Conservation (phyloP, 1,140 invertebrate genomes). For the Lepidurus packardi region DNA sequence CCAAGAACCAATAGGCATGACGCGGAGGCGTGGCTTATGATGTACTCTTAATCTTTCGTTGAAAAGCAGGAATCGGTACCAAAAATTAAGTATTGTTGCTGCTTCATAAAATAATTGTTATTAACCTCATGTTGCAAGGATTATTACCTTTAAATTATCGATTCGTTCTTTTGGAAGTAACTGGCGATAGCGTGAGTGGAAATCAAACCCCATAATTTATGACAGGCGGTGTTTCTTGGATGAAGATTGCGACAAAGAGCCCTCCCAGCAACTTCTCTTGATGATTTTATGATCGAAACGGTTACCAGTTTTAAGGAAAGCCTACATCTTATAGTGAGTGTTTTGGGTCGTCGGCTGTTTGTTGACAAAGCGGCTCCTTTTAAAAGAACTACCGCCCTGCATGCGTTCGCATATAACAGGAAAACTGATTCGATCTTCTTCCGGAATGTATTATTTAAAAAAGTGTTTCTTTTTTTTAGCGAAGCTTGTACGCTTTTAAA, state of each 20-base stretch:
- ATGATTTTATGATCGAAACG: slow-evolving; percentile 16
- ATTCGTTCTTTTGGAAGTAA: too few species aligned
- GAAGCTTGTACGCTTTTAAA: too few species aligned
- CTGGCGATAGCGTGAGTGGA: not conserved
- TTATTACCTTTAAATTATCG: too few species aligned
- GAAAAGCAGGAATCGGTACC: too few species aligned
- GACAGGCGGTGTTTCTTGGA: not conserved
- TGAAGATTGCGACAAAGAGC: not conserved
- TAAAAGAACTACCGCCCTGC: not conserved
- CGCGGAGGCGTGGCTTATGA: not conserved
- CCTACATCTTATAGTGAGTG: slow-evolving; percentile 11
- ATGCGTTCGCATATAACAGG: not conserved
- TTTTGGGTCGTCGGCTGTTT: slow-evolving; percentile 5
- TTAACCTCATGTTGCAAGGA: too few species aligned
- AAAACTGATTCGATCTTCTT: too few species aligned
- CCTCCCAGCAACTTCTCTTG: not conserved
- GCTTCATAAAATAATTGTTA: too few species aligned
- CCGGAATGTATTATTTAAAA: too few species aligned
- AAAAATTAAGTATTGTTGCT: too few species aligned
- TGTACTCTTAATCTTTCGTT: not conserved
- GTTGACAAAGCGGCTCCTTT: slow-evolving; percentile 12
- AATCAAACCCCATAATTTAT: not conserved
- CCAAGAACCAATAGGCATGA: not conserved
- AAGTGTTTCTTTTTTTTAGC: too few species aligned
- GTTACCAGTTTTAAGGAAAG: not conserved